Evolutionary conservation across 2,888 invertebrate genomes (phyloP), one percentile per base, ranked within the genome.

Genomic region (Pheosia gnoma): DNA sequence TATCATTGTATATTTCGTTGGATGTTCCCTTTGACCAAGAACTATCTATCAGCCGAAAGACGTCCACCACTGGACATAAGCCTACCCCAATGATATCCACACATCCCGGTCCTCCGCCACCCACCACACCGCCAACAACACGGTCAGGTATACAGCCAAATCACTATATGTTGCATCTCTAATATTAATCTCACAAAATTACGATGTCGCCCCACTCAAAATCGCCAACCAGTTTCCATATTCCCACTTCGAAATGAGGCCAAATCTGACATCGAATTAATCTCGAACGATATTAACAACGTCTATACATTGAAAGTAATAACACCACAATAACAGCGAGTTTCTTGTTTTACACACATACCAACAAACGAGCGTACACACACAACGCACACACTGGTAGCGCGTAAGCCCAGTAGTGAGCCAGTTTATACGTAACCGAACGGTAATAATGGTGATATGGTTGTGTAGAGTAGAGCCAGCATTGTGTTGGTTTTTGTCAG

Each of bases 351-450:
- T 70, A 70, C 71, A 73, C 73, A 65, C 69, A 62, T 62, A 62
- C 67, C 59, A 61, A 62, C 67, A 59, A 60, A 59, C 60, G 45
- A 58, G 58, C 10, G 52, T 49, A 55, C 53, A 63, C 65, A 56
- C 53, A 57, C 72, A 80, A 25, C 86, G 57, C 88, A 83, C 86
- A 91, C 91, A 82, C 38, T 41, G 39, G 60, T 74, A 75, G 1
- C 72, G 92, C 90, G 93, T 92, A 92, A 91, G 83, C 82, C 91
- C 91, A 87, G 93, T 88, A 87, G 91, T 85, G 75, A 80, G 85
- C 91, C 88, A 89, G 91, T 89, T 90, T 88, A 86, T 88, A 91
- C 88, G 90, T 89, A 91, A 90, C 88, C 86, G 89, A 91, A 91
- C 91, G 88, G 89, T 91, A 89, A 90, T 91, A 88, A 92, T 91